phyloP scores from a whole-genome alignment of 2,888 invertebrate genomes.

The Capitulum mitella region DNA sequence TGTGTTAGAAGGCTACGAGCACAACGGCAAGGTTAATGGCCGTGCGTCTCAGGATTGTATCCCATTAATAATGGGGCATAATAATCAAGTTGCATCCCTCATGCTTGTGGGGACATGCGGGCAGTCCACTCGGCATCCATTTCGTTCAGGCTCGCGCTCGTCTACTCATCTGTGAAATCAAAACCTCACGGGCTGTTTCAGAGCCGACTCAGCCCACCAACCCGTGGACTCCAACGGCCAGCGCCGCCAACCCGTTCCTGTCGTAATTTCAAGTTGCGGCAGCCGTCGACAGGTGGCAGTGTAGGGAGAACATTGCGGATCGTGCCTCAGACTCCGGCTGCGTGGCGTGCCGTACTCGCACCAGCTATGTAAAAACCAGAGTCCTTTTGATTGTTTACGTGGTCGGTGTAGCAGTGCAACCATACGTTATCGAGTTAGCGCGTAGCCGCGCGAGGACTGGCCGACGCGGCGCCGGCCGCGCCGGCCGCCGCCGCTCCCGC shows the following conservation, averaged over 20 bases:
- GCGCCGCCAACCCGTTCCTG: slow-evolving; percentile 19
- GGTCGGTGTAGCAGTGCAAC: neutral
- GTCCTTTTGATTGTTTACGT: neutral
- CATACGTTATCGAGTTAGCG: neutral
- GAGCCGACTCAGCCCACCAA: neutral
- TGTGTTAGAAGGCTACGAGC: no score
- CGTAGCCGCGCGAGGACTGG: neutral
- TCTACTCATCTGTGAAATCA: no score
- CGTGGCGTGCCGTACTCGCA: neutral
- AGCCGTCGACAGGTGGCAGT: neutral
- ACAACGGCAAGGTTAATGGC: no score
- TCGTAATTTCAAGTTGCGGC: neutral
- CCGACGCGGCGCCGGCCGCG: neutral
- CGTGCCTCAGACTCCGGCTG: neutral
- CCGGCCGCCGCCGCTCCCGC: no score
- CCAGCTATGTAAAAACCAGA: neutral
- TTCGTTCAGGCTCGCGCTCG: no score
- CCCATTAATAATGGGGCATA: no score
- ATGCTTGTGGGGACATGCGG: no score
- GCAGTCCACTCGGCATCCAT: no score
- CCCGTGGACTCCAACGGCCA: neutral
- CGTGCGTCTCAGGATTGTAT: no score
- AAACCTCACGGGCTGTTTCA: neutral
- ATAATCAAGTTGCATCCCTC: no score
- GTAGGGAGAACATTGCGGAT: neutral